phyloP scores from a whole-genome alignment of 2,113 vertebrate genomes.

The Myrmophylax atrothorax region DNA sequence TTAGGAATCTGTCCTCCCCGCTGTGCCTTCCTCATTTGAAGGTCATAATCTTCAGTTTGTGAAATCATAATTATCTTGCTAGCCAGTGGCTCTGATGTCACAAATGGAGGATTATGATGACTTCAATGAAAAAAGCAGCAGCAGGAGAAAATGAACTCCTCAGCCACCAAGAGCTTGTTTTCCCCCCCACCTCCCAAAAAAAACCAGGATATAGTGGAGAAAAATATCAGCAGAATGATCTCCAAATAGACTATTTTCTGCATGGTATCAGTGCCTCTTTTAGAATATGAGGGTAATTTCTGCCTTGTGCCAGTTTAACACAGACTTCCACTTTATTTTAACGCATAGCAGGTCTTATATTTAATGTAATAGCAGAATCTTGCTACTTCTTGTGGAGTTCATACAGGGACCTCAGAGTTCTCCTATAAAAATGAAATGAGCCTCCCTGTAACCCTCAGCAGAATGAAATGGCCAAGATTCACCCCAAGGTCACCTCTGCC shows the following conservation, averaged over 20 bases:
- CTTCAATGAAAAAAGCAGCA: constrained; percentile 64
- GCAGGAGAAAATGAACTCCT: constrained; percentile 45
- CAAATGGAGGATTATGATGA: constrained; percentile 60
- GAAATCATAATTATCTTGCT: constrained; percentile 63
- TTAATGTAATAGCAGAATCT: constrained; percentile 6
- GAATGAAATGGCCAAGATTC: background rate
- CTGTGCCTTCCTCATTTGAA: constrained; percentile 63
- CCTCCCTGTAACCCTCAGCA: background rate
- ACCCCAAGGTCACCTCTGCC: background rate
- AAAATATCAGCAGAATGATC: constrained; percentile 41
- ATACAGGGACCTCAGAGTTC: background rate
- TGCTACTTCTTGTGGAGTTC: background rate
- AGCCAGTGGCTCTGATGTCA: constrained; percentile 65
- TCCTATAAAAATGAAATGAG: constrained; percentile 13
- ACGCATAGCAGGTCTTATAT: background rate
- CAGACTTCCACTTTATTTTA: constrained; percentile 49
- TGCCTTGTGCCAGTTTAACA: constrained; percentile 15
- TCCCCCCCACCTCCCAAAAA: background rate
- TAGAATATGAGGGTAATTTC: constrained; percentile 48
- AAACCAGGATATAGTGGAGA: background rate
- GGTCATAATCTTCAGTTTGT: constrained; percentile 64
- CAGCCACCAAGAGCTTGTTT: background rate
- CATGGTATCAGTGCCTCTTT: background rate
- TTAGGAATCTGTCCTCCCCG: constrained; percentile 48
- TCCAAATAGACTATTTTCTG: constrained; percentile 50